Evolutionary conservation across 2,888 invertebrate species (phyloP).

Genomic region (Watsonalla cultraria): DNA sequence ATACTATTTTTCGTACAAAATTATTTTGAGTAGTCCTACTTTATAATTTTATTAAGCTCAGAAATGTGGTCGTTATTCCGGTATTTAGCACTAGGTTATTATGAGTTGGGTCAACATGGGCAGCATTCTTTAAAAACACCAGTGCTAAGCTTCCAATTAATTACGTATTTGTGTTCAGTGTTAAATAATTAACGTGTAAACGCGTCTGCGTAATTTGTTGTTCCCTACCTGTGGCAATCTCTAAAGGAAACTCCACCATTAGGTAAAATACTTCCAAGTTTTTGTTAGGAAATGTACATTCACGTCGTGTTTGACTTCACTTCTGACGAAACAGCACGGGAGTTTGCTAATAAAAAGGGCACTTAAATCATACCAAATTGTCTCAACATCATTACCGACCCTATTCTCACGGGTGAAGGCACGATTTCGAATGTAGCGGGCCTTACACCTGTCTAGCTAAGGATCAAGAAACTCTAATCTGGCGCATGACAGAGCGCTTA

Average conservation of each 20-base stretch:
- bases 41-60: too few relatives aligned
- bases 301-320: conserved; percentile 21
- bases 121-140: too few relatives aligned
- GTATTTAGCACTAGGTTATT: too few relatives aligned
- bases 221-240: conserved; percentile 42
- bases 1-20: too few relatives aligned
- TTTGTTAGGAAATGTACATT: conserved; percentile 34
- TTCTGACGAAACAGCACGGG: conserved; percentile 51
- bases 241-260: conserved; percentile 21
- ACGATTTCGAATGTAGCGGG: conserved; percentile 30
- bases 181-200: too few relatives aligned
- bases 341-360: conserved; percentile 52
- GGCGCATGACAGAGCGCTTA: conserved; percentile 41
- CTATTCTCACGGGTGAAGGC: conserved; percentile 31
- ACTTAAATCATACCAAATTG: conserved; percentile 36
- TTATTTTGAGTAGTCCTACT: too few relatives aligned
- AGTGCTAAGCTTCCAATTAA: too few relatives aligned
- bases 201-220: conserved; percentile 16
- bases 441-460: conserved; percentile 61
- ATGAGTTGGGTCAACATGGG: too few relatives aligned
- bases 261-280: conserved; percentile 28
- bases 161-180: too few relatives aligned
- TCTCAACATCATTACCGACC: conserved; percentile 33
- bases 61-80: too few relatives aligned
- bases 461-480: conserved; percentile 67